These are phyloP conservation scores for Xiphydria camelus DNA, from an alignment of 2,888 invertebrate species.

Conservation along the genomic window DNA sequence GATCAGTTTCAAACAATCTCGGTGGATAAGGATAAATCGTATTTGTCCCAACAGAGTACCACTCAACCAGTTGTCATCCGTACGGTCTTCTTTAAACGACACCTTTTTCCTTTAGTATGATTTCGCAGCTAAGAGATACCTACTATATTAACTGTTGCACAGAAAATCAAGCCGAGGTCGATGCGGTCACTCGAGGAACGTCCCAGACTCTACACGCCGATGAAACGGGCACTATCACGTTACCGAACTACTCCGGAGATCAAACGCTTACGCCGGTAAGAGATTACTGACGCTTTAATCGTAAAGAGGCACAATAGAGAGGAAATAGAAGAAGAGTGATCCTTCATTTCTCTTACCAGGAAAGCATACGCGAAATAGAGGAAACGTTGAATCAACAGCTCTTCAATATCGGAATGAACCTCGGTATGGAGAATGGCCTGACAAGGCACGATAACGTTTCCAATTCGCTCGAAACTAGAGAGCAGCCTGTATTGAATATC, in stretches of 20 bases:
- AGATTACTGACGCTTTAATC: too few species aligned
- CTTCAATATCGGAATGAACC: slow-evolving; percentile 46
- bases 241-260: slow-evolving; percentile 49
- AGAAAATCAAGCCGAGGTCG: slow-evolving; percentile 37
- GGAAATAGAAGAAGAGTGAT: too few species aligned
- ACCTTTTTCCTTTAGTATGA: too few species aligned
- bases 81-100: too few species aligned
- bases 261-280: slow-evolving; percentile 52
- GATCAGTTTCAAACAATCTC: slow-evolving; percentile 36
- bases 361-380: slow-evolving; percentile 55
- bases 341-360: slow-evolving; percentile 34
- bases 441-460: slow-evolving; percentile 27
- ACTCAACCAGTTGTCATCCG: slow-evolving; percentile 27
- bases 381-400: slow-evolving; percentile 56
- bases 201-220: slow-evolving; percentile 53
- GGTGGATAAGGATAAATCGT: slow-evolving; percentile 34
- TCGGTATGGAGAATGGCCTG: slow-evolving; percentile 32
- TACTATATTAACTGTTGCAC: slow-evolving; percentile 22
- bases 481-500: slow-evolving; percentile 42
- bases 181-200: slow-evolving; percentile 34
- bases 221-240: slow-evolving; percentile 52
- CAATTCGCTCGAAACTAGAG: slow-evolving; percentile 22
- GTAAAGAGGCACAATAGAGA: too few species aligned
- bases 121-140: too few species aligned
- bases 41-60: slow-evolving; percentile 22